Base-by-base conservation (phyloP, 2,113 vertebrate species). In the Myrmecobius fasciatus region DNA sequence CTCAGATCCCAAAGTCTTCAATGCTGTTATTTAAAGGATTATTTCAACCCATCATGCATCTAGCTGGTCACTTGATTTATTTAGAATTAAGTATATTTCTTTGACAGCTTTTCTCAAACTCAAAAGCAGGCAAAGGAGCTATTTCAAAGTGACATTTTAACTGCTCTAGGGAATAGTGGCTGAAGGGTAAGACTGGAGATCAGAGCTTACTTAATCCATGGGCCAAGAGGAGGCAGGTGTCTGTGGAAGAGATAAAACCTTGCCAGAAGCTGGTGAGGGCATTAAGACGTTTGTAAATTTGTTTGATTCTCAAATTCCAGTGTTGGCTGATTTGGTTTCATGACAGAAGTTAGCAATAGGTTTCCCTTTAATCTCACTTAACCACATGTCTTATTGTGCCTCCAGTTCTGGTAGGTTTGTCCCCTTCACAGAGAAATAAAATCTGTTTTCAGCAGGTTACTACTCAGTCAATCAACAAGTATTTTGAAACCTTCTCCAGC, bases 141-240 rank as follows among this genome's bases (percentile, higher is more conserved):
- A 92, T 96, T 97, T 97, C 96, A 97, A 96, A 91, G 75, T 95
- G 96, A 96, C 96, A 97, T 96, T 96, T 97, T 93, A 52, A 95
- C 54, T 92, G 92, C 95, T 92, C 51, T 52, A 52, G 93, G 97
- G 53, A 95, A 89, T 92, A 96, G 93, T 95, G 92, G 92, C 94
- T 97, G 91, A 95, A 94, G 95, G 96, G 93, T 93, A 94, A 96
- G 89, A 97, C 53, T 93, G 83, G 48, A 90, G 96, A 96, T 92
- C 91, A 97, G 92, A 93, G 93, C 92, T 95, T 93, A 96, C 96
- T 97, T 94, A 97, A 95, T 97, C 92, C 91, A 91, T 89, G 95
- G 46, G 95, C 93, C 67, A 91, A 93, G 92, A 91, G 53, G 92
- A 97, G 95, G 52, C 89, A 97, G 92, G 25, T 94, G 67, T 53